Evolutionary conservation across 2,888 invertebrate genomes (phyloP), one percentile per base, ranked within the genome.

Genomic region (Heliconius cydno): DNA sequence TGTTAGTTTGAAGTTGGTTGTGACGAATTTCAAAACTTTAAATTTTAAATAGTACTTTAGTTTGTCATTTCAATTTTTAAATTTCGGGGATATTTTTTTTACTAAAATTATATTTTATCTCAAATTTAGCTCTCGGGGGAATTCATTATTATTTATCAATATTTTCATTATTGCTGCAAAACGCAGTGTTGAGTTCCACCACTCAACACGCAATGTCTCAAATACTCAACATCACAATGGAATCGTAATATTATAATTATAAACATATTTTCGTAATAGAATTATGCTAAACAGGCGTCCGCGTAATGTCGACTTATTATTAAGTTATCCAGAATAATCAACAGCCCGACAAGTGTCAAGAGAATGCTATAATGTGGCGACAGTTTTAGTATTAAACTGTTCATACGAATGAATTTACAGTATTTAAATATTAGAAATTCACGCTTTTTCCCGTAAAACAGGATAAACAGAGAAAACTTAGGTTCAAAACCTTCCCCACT

Each of bases 291-390:
- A 57, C 34, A 57, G 72, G 57, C 34, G 72, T 72, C 72, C 57
- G 25, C n/a, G 57, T 57, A 57, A 72, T 72, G 72, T 72, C 57
- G 57, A 30, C 72, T 72, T 72, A 30, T 72, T 72, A 72, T 34
- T 30, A 71, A 71, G 71, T 71, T 71, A 71, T 19, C 46, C 30
- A 72, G 72, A 72, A 72, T 72, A 72, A 72, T 72, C 72, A 72
- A 72, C 57, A 34, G n/a, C 57, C n/a, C 72, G 72, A 72, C 72
- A 72, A 72, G 72, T 72, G 72, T 57, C 72, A 60, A 57, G 72
- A 72, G 72, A 52, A 34, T 72, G 57, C 7, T 30, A n/a, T 57
- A n/a, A 34, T 72, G 30, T 72, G n/a, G n/a, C 34, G 57, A 72
- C 52, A 30, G 46, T 52, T 52, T 28, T 57, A 30, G 30, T 30